Evolutionary conservation across 2,797 vertebrate species (phyloP).

Genomic region (Phataginus tricuspis): DNA sequence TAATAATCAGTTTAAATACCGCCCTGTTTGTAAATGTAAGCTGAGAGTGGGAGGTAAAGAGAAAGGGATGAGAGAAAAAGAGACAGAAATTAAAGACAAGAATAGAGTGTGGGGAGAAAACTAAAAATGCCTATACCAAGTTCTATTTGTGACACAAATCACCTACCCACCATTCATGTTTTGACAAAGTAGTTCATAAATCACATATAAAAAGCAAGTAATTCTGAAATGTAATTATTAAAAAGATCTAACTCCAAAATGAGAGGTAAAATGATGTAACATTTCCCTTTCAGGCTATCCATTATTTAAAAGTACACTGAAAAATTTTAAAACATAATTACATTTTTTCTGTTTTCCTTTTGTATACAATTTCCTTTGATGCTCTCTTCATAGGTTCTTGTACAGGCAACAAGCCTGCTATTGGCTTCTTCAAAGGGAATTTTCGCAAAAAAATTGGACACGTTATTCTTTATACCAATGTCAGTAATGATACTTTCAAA

Average conservation of each 20-base stretch:
- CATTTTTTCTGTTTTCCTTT: constrained; percentile 89
- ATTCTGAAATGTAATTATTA: constrained; percentile 41
- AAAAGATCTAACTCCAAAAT: constrained; percentile 39
- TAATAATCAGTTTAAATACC: not conserved
- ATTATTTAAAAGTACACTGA: constrained; percentile 36
- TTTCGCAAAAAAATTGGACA: constrained; percentile 92
- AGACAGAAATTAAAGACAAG: not conserved
- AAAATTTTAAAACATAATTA: constrained; percentile 78
- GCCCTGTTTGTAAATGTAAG: not conserved
- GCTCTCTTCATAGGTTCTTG: constrained; percentile 90
- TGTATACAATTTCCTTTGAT: constrained; percentile 85
- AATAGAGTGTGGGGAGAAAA: not conserved
- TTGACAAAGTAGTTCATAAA: not conserved
- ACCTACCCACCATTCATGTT: not conserved
- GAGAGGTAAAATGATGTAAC: not conserved
- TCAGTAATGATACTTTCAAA: constrained; percentile 95
- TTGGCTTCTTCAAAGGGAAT: constrained; percentile 96
- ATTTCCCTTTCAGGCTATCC: constrained; percentile 42
- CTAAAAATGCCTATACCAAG: not conserved
- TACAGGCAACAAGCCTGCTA: constrained; percentile 95
- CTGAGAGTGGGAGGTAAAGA: not conserved
- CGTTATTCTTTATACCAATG: constrained; percentile 91
- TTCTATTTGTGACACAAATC: not conserved
- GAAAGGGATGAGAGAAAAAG: not conserved
- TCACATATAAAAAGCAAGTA: constrained; percentile 19